Evolutionary conservation across 2,113 vertebrate genomes (phyloP), one percentile per base, ranked within the genome.

Genomic region (Blennius ocellaris): DNA sequence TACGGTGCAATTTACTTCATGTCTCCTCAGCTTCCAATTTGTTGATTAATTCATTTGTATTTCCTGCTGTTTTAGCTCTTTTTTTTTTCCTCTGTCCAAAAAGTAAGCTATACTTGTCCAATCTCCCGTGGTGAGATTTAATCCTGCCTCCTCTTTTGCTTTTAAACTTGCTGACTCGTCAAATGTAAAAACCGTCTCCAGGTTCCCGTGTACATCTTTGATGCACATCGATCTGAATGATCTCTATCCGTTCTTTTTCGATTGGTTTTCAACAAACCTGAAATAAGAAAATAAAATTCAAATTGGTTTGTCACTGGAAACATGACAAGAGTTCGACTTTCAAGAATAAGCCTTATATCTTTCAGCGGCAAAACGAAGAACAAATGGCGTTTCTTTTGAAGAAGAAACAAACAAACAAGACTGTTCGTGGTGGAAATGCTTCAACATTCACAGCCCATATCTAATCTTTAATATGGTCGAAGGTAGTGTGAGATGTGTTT

Each of bases 21-120:
- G 8, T 57, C 40, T 74, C 61, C 60, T 49, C 16, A 39, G 40
- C 45, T 71, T 44, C 73, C 78, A 69, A 12, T 66, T 67, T 64
- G 56, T 71, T 36, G 72, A 48, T 53, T 60, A 76, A 79, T 73
- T 17, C 9, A 50, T 80, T 10, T 72, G 17, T 41, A 17, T 78
- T 54, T 67, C n/a, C 51, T 45, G 37, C 45, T 69, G 51, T 45
- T 57, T 17, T 38, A 30, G 12, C 21, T 70, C 30, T n/a, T 67
- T 30, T 7, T 17, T 17, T 50, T 55, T 72, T 62, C 14, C 63
- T 69, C 6, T 59, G 51, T 64, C 30, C 21, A 30, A 30, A 30
- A 30, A 30, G 21, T 30, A 30, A 30, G 4, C 21, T 30, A 30
- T 30, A 30, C 21, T 30, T 30, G 21, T 30, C 21, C 4, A 4